These are phyloP conservation scores for Dermatemys mawii DNA, from an alignment of 2,113 vertebrate genomes.

Conservation along the genomic window DNA sequence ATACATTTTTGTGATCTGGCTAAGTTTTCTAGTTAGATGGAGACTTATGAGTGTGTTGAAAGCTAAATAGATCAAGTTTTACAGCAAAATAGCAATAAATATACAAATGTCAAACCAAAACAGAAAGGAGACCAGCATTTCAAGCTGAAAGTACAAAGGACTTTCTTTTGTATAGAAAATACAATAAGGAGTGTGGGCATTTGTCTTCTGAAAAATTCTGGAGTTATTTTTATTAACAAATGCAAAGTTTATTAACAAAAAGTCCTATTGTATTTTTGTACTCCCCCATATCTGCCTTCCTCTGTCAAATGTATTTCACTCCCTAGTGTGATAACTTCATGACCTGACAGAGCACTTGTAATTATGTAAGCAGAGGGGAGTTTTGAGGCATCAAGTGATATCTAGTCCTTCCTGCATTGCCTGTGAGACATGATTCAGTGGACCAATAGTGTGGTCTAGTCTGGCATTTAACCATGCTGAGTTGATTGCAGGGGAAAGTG, in stretches of 20 bases:
- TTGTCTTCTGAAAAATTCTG: neutral
- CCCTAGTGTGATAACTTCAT: neutral
- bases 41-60: neutral
- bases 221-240: neutral
- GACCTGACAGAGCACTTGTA: neutral
- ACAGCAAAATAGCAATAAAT: neutral
- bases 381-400: neutral
- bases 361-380: neutral
- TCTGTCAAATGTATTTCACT: neutral
- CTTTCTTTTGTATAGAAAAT: neutral
- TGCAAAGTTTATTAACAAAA: neutral
- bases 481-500: neutral
- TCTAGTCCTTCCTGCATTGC: neutral
- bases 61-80: neutral
- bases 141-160: neutral
- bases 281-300: neutral
- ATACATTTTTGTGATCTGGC: fast-evolving
- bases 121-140: neutral
- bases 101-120: neutral
- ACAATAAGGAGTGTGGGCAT: neutral
- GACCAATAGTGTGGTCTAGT: neutral
- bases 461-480: neutral
- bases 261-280: neutral
- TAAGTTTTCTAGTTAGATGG: neutral
- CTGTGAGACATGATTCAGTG: neutral